These are phyloP conservation scores for Panzeria rudis DNA, from an alignment of 2,888 invertebrate species.

Conservation along the genomic window DNA sequence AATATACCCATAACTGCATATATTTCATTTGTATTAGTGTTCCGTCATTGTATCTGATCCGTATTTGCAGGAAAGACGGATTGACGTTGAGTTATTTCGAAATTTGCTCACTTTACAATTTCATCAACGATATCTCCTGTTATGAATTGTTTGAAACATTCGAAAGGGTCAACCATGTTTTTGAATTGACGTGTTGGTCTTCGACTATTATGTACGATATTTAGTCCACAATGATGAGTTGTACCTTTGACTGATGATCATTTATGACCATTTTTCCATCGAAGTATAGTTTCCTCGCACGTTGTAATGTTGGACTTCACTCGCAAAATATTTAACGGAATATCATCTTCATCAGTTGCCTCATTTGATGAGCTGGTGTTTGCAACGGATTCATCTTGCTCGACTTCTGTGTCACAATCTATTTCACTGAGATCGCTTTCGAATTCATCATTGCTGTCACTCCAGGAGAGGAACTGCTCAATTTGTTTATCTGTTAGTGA, in stretches of 20 bases:
- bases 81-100: too few species aligned
- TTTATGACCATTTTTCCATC: background rate
- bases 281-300: background rate
- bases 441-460: slow-evolving; percentile 25
- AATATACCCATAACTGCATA: too few species aligned
- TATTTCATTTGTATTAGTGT: slow-evolving; percentile 6
- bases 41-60: too few species aligned
- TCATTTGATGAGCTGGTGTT: slow-evolving; percentile 20
- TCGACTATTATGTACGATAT: background rate
- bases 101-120: slow-evolving; percentile 1
- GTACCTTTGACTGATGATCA: background rate
- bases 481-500: slow-evolving; percentile 35
- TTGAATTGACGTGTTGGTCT: background rate
- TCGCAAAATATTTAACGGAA: slow-evolving; percentile 13
- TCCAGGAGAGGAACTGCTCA: slow-evolving; percentile 14
- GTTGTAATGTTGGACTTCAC: background rate
- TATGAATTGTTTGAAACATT: background rate
- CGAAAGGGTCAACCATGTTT: background rate
- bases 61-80: too few species aligned
- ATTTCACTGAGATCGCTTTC: slow-evolving; percentile 41
- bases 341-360: slow-evolving; percentile 7
- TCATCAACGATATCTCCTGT: too few species aligned
- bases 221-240: background rate
- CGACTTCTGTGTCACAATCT: slow-evolving; percentile 40
- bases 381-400: slow-evolving; percentile 30